Base-by-base conservation (phyloP, 2,888 invertebrate species). In the Ectropis crepuscularia region DNA sequence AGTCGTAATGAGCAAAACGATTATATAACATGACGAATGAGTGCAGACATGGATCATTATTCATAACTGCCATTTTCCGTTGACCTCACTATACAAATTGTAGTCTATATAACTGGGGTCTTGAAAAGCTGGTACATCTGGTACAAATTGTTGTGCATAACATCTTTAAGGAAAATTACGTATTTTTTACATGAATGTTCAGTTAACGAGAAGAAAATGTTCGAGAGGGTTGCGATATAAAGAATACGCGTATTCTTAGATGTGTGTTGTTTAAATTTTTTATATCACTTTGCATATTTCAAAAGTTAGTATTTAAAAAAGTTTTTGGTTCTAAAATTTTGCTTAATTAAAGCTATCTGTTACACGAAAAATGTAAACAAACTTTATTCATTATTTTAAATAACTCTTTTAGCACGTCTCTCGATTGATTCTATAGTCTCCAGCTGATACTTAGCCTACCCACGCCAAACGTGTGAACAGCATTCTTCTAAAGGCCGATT, bases 11-110 rank as follows among this genome's bases (percentile, higher is more conserved):
- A 87, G 87, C 77, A 74, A 84, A 87, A 75, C 88, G 86, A 78
- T 89, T 88, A 87, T 78, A 72, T 71, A 70, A 77, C 81, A 86
- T 84, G 88, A 89, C 82, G 81, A 82, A 89, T 87, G 76, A 79
- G 75, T 68, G 70, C 74, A 74, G 79, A 53, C 75, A 79, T 73
- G 69, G 79, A 77, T 85, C 88, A 85, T 89, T 89, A 89, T 84
- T 88, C 85, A 87, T 81, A 84, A 77, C 77, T 76, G 74, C 88
- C 83, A 86, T 42, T 72, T 53, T 60, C 36, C 10, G n/a, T 45
- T 61, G 84, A 83, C 65, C 85, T 64, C 68, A 66, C 62, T 45
- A 57, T 67, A 57, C 43, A 59, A 49, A 28, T 49, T 37, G 68
- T 62, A 43, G 53, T 50, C 41, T 70, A 60, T 49, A 66, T 58